Evolutionary conservation across 2,888 invertebrate species (phyloP).

Genomic region (Spialia ferax): DNA sequence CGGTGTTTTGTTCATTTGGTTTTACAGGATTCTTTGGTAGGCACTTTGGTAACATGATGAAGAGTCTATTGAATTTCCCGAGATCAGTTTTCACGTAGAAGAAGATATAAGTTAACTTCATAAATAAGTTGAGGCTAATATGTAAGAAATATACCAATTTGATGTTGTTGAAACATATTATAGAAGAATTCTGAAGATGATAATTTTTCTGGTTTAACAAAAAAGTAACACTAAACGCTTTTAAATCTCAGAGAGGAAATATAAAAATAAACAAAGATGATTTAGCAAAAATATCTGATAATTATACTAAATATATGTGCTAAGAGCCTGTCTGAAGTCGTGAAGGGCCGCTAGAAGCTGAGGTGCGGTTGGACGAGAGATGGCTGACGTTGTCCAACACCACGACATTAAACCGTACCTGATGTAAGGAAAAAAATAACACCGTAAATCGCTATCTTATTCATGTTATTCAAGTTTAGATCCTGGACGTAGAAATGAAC

Average conservation of each 20-base stretch:
- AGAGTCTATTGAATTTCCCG: slow-evolving; percentile 35
- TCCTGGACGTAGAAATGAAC: not conserved
- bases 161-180: not conserved
- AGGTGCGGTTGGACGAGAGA: slow-evolving; percentile 89
- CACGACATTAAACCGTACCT: slow-evolving; percentile 91
- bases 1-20: not conserved
- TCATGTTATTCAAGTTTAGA: not conserved
- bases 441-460: not conserved
- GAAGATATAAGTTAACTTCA: not conserved
- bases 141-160: not conserved
- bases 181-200: not conserved
- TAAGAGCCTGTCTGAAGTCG: slow-evolving; percentile 90
- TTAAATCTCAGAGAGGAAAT: slow-evolving; percentile 9
- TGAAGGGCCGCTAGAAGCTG: slow-evolving; percentile 91
- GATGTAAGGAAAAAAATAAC: not conserved
- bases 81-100: slow-evolving; percentile 7
- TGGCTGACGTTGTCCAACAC: slow-evolving; percentile 89
- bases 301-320: slow-evolving; percentile 87
- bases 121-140: slow-evolving; percentile 32
- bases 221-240: not conserved
- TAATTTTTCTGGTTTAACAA: not conserved
- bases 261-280: slow-evolving; percentile 8
- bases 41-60: slow-evolving; percentile 56
- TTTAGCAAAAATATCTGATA: slow-evolving; percentile 8
- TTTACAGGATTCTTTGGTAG: slow-evolving; percentile 59